Base-by-base conservation (phyloP, 2,113 vertebrate species). In the Mirza zaza region DNA sequence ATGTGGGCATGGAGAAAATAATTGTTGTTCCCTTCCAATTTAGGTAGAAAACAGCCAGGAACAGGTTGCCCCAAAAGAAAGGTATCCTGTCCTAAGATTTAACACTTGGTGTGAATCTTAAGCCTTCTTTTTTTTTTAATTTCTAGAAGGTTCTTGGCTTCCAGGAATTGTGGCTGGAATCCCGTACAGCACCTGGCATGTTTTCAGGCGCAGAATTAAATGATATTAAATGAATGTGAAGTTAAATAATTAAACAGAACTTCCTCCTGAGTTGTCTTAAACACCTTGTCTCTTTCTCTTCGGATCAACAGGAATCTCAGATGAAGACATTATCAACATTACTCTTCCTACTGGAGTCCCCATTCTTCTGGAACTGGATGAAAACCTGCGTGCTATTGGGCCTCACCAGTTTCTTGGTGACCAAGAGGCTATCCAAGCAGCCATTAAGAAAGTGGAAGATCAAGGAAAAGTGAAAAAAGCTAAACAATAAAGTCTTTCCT, bases 381-480 rank as follows among this genome's bases (percentile, higher is more conserved):
- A 99, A 94, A 98, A 99, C 96, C 99, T 99, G 71, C 98, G 10
- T 18, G 98, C 99, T 2, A 85, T 99, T 93, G 99, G 99, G 83
- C 99, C 98, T 45, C 99, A 99, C 70, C 98, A 98, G 98, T 99
- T 99, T 68, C 97, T 99, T 89, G 99, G 99, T 52, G 99, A 99
- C 98, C 99, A 99, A 96, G 99, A 98, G 73, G 99, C 99, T 73
- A 99, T 99, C 97, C 99, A 99, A 94, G 99, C 99, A 34, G 99
- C 99, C 90, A 99, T 99, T 98, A 99, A 99, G 98, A 99, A 99
- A 98, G 99, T 99, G 93, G 99, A 99, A 91, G 99, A 99, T 98
- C 99, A 99, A 98, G 99, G 99, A 82, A 99, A 99, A 98, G 99
- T 99, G n/a, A 98, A 98, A 76, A 86, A 97, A 57, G 39, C 90